A percentile compares a stretch with the other conserved stretches of the same genome.
phyloP scores from a whole-genome alignment of 1,140 invertebrate genomes.

The Calycopis cecrops region DNA sequence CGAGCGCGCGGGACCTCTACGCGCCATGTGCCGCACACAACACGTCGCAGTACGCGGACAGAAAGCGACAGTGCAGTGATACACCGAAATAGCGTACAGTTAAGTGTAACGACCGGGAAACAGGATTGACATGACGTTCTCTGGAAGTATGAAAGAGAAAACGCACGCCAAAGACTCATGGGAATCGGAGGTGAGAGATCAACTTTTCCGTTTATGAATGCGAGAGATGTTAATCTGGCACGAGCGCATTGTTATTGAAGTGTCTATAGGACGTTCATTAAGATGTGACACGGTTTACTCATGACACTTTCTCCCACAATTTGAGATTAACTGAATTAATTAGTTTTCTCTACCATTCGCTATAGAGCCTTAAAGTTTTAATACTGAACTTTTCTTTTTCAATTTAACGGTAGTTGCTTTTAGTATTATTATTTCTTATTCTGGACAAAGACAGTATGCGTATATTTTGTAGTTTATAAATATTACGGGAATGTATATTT shows the following conservation, averaged over 20 bases:
- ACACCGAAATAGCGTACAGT: constrained; percentile 26
- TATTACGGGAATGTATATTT: too few relatives aligned
- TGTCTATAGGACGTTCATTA: constrained; percentile 44
- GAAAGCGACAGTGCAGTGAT: constrained; percentile 51
- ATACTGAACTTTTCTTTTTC: too few relatives aligned
- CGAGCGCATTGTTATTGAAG: constrained; percentile 40
- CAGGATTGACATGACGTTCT: constrained; percentile 58
- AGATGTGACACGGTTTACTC: constrained; percentile 43
- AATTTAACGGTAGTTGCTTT: too few relatives aligned
- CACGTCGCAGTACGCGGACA: constrained; percentile 42
- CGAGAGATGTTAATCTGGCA: constrained; percentile 29
- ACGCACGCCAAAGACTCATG: constrained; percentile 57
- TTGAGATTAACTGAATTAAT: background rate
- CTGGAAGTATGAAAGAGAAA: constrained; percentile 66
- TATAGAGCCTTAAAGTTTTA: too few relatives aligned
- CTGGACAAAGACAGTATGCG: too few relatives aligned
- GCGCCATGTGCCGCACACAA: constrained; percentile 45
- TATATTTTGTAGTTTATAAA: too few relatives aligned
- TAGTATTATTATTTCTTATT: too few relatives aligned
- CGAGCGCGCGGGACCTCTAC: constrained; percentile 25
- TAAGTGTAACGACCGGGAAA: constrained; percentile 43
- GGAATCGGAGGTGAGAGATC: constrained; percentile 61
- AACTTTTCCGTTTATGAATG: constrained; percentile 28
- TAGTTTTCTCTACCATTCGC: too few relatives aligned
- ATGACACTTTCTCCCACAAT: constrained; percentile 43